Base-by-base conservation (phyloP, 2,113 vertebrate species). In the Burhinus oedicnemus region DNA sequence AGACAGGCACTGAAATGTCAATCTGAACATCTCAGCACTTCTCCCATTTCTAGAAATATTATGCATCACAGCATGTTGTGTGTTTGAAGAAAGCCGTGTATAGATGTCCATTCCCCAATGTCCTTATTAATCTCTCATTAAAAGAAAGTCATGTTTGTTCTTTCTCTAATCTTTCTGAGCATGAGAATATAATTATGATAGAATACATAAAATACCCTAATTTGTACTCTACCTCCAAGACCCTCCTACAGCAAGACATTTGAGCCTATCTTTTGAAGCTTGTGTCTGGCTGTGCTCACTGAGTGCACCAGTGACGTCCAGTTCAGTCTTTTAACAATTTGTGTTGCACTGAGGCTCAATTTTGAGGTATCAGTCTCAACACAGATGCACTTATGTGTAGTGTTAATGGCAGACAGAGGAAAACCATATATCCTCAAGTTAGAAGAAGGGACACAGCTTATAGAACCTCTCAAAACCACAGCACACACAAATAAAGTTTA, bases 1-100 rank as follows among this genome's bases (percentile, higher is more conserved):
- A 94, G 86, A 77, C 51, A 95, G 89, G 71, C 47, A 68, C 74
- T 88, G 72, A 94, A 95, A 93, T 92, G 80, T 81, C 96, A 94
- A 62, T 93, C 88, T 64, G 51, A 93, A 71, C 55, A 83, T 90
- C 72, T 78, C 9, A 27, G 42, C 25, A 49, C 52, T 90, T 92
- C 64, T 84, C 47, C 13, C n/a, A 11, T 26, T 92, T 94, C 78
- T 36, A 89, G 71, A 92, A 86, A 78, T 44, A 42, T 18, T 68
- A 47, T 51, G 60, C n/a, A 81, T 49, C 30, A n/a, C 71, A 81
- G 71, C 38, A 47, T 2, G 27, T 29, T 84, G 72, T 44, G 32
- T 75, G 15, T 66, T 61, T 93, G 79, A 62, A 86, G 51, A 75
- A 86, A 42, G 79, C 15, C 55, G 42, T 7, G 12, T 27, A 47